Evolutionary conservation across 2,113 vertebrate species (phyloP), one percentile per base, ranked within the genome.

Genomic region (Cryptotis parvus): DNA sequence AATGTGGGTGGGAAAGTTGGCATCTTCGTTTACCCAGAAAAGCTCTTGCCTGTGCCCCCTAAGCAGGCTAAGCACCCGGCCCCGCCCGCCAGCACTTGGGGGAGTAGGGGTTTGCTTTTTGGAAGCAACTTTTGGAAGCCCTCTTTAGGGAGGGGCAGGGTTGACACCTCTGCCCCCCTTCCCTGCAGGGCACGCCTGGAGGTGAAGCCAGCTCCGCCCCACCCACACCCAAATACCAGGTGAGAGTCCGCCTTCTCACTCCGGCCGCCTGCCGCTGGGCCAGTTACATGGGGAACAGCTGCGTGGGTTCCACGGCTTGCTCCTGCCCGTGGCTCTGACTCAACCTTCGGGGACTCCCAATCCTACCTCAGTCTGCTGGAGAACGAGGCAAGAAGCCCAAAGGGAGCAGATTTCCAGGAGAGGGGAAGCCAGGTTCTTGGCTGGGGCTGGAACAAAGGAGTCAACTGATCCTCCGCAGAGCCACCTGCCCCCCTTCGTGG

Each of bases 401-500:
- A 15, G 24, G 49, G 74, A 52, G 77, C 74, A 52, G 72, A 84
- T 26, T 75, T 58, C 45, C 39, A 37, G 65, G 63, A 11, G 63
- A 33, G n/a, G 70, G 70, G 20, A 52, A 79, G 63, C 91, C 75
- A 73, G 85, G 35, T 93, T 84, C 69, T 87, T 39, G 39, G 65
- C 81, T 43, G 27, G 70, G 39, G 65, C 81, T 43, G 27, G 70
- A 95, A 96, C 95, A 94, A 96, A 96, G 95, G 90, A 85, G 94
- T 91, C 90, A 95, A 90, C 88, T 87, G 93, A 96, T 93, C 70
- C 75, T 4, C 55, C 31, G 27, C 9, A 1, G 49, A 75, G 84
- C 94, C 96, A 96, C 96, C 96, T 97, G 96, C 93, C 94, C 89
- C 49, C 79, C 52, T 55, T 31, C 0, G 24, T 78, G 87, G 77